Evolutionary conservation across 2,797 vertebrate species (phyloP).

Genomic region (Sebastes itinus): DNA sequence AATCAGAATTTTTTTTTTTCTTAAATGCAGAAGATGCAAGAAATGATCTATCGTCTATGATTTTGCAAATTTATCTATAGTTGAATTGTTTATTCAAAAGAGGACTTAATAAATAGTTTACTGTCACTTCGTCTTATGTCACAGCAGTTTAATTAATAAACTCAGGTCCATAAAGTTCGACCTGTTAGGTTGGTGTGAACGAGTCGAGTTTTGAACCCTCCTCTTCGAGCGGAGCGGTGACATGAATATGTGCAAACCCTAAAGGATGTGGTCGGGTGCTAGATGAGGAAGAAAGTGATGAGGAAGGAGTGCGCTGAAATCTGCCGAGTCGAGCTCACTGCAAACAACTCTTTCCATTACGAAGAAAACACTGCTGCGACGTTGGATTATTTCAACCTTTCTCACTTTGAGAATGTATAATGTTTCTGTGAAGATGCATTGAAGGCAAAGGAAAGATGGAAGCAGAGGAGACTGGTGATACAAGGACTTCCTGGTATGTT

Average conservation of each 20-base stretch:
- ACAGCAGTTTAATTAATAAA: accelerated
- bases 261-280: constrained; percentile 79
- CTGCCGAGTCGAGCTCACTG: constrained; percentile 12
- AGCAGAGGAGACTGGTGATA: constrained; percentile 73
- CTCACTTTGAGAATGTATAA: constrained; percentile 3
- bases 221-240: constrained; percentile 56
- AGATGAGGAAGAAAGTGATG: constrained; percentile 73
- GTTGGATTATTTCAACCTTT: constrained; percentile 4
- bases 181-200: not conserved
- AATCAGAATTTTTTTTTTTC: not conserved
- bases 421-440: constrained; percentile 62
- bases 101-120: not conserved
- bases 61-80: not conserved
- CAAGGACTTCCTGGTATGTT: constrained; percentile 80
- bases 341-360: not conserved
- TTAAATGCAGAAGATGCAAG: not conserved
- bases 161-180: not conserved
- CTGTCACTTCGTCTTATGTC: constrained; percentile 10
- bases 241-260: constrained; percentile 47
- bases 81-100: not conserved
- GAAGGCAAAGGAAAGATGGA: constrained; percentile 77
- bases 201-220: constrained; percentile 12
- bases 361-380: not conserved
- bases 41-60: not conserved
- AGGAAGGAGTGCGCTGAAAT: constrained; percentile 56